Base-by-base conservation (phyloP, 1,140 invertebrate genomes). In the Drosophila equinoxialis region DNA sequence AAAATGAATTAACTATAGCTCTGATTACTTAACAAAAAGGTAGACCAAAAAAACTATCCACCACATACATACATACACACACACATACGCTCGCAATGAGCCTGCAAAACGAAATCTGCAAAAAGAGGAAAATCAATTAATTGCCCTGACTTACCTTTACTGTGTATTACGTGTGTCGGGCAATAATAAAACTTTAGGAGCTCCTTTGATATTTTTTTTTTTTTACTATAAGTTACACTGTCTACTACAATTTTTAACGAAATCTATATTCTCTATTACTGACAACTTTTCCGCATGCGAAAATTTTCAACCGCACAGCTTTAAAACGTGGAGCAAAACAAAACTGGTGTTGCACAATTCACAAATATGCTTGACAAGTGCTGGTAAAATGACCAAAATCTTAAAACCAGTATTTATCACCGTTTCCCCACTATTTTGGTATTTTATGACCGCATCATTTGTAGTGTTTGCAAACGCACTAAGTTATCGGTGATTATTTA, bases 11-110 rank as follows among this genome's bases (percentile, higher is more conserved):
- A 62, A 74, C 65, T 80, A 61, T 51, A 37, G 41, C 35, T 30
- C 30, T 72, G 83, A 89, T 86, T 86, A 86, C 83, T 86, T 89
- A 86, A 86, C 84, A 79, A 78, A 64, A 64, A 71, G 54, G 57
- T 51, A 39, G 42, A 48, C 74, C 59, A 68, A 71, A 77, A 30
- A 30, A 76, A 63, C 62, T 75, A 61, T 77, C 65, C 58, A 48
- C 74, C 77, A 79, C 73, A 73, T 76, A 82, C 73, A 73, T 76
- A 82, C 67, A 71, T 68, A 72, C 68, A 65, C 48, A 70, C 48
- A 70, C 48, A 54, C 61, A 77, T 5, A 37, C n/a, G 11, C 30
- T 30, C 26, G 37, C 59, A 64, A 48, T 26, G 20, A n/a, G 13
- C 45, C 59, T 33, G 54, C 39, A 23, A 67, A 57, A 68, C 20